Evolutionary conservation across 2,888 invertebrate genomes (phyloP), one percentile per base, ranked within the genome.

Genomic region (Listrodromus nycthemerus): DNA sequence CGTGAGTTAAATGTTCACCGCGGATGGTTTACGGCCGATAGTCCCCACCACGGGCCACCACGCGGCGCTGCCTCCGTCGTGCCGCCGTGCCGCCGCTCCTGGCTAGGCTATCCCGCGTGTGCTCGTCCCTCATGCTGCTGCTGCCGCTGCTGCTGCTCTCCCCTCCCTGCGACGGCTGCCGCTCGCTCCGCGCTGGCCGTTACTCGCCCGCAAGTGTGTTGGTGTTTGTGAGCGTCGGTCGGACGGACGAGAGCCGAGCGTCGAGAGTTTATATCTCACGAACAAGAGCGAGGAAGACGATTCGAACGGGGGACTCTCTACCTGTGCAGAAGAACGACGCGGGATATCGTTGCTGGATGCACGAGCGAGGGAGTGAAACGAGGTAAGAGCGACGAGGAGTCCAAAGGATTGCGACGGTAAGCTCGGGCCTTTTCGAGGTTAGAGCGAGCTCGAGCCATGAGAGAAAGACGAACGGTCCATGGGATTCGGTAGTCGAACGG

Each of bases 21-120:
- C 92, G 93, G 93, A 93, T 92, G 93, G 93, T 93, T 92, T 92
- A 93, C 95, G 94, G 95, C 95, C 95, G 95, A 95, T 95, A 95
- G 95, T 94, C 94, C 94, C 92, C 91, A 92, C 94, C 94, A 94
- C 93, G 94, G 91, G 93, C 94, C 94, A 93, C 94, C 93, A 93
- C 94, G 93, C 94, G 94, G 94, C 94, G 92, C 93, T 92, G 93
- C 85, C 86, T 89, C 86, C 84, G 82, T 80, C 82, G 77, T 83
- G 84, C 82, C 85, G 76, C 84, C 84, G 79, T 85, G 85, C 87
- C 88, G 80, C 87, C 86, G 86, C 86, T 85, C 87, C 85, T 85
- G 84, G 86, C 82, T 85, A 83, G 85, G 83, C 82, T 88, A 80
- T 77, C 74, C 87, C 87, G 85, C 87, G 86, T 87, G 86, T 85